Percentiles rank a stretch among this genome's conserved stretches.
Evolutionary conservation across 2,113 vertebrate species (phyloP).

Genomic region (Sinosuthora webbiana): DNA sequence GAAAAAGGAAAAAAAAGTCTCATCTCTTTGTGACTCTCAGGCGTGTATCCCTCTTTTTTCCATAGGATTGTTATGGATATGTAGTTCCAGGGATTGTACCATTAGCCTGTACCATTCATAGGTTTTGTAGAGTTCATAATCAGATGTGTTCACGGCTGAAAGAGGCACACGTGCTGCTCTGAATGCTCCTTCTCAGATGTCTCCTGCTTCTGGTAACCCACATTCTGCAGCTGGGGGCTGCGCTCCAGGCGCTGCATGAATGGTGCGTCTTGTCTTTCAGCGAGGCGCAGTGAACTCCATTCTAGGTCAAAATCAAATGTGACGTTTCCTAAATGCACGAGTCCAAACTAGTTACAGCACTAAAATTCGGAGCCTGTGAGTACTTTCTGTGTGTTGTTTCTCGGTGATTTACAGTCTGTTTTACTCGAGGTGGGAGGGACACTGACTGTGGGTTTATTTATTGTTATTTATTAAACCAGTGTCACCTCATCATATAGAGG

Average conservation of each 20-base stretch:
- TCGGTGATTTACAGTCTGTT: background rate
- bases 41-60: background rate
- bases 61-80: background rate
- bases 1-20: background rate
- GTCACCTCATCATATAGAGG: background rate
- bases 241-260: background rate
- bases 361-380: background rate
- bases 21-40: background rate
- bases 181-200: conserved; percentile 59
- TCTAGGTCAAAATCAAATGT: conserved; percentile 51
- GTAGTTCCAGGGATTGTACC: background rate
- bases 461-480: background rate
- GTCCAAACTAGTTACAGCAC: background rate
- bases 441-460: background rate
- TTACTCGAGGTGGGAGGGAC: background rate
- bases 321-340: background rate
- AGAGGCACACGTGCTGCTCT: conserved; percentile 41
- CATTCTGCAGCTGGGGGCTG: conserved; percentile 55
- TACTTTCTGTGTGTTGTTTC: background rate
- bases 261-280: conserved; percentile 5
- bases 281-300: background rate
- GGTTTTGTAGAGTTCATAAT: conserved; percentile 13
- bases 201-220: conserved; percentile 53
- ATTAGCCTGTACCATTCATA: background rate
- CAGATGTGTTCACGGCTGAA: background rate